These are phyloP conservation scores for Lacanobia wlatinum DNA, from an alignment of 2,888 invertebrate genomes.

Conservation along the genomic window DNA sequence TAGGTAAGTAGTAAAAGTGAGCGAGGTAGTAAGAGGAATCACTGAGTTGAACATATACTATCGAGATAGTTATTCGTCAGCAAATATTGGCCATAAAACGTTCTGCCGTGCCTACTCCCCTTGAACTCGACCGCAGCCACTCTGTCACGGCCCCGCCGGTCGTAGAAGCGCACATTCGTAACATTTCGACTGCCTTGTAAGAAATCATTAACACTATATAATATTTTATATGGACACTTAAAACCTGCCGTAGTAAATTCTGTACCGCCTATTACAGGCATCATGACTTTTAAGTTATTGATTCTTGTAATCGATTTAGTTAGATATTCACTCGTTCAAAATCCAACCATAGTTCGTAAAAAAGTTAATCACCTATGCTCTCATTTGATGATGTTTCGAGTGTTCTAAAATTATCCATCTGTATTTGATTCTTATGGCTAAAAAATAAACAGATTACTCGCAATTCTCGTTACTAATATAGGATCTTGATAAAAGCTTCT, in stretches of 20 bases:
- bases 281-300: slow-evolving; percentile 1
- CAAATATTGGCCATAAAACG: slow-evolving; percentile 61
- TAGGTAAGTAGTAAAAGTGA: slow-evolving; percentile 18
- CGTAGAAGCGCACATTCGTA: slow-evolving; percentile 49
- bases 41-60: slow-evolving; percentile 38
- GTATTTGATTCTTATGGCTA: neutral
- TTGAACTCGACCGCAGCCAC: slow-evolving; percentile 74
- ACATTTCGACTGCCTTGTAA: slow-evolving; percentile 47
- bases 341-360: neutral
- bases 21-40: slow-evolving; percentile 42
- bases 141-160: slow-evolving; percentile 63
- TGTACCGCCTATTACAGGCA: slow-evolving; percentile 10
- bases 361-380: neutral
- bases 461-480: slow-evolving; percentile 41
- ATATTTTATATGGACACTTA: slow-evolving; percentile 34
- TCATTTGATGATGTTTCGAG: slow-evolving; percentile 10
- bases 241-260: slow-evolving; percentile 13
- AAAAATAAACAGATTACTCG: slow-evolving; percentile 20
- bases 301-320: neutral
- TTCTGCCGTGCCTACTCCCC: slow-evolving; percentile 67
- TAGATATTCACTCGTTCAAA: neutral
- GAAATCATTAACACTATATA: slow-evolving; percentile 58
- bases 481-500: slow-evolving; percentile 63
- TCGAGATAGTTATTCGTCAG: slow-evolving; percentile 57
- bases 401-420: slow-evolving; percentile 9